Evolutionary conservation across 1,140 invertebrate species (phyloP).

Genomic region (Macrotrachela quadricornifera): DNA sequence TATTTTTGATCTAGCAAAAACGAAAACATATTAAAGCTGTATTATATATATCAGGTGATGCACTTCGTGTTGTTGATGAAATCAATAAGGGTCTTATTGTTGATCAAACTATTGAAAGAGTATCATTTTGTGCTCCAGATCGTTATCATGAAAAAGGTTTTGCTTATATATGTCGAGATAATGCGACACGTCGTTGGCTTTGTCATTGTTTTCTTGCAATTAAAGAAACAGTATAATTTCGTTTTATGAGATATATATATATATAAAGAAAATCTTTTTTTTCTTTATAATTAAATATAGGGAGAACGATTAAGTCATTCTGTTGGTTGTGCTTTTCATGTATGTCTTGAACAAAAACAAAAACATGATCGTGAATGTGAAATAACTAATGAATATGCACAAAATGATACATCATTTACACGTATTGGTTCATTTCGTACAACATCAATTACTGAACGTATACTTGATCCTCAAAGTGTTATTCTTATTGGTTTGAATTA

Average conservation of each 20-base stretch:
- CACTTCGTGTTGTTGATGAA: constrained; percentile 85
- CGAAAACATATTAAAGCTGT: constrained; percentile 33
- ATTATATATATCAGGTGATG: constrained; percentile 87
- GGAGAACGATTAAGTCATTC: constrained; percentile 92
- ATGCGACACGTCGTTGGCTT: constrained; percentile 77
- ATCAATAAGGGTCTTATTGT: constrained; percentile 93
- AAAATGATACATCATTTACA: constrained; percentile 79
- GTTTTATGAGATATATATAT: neutral
- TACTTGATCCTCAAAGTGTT: constrained; percentile 39
- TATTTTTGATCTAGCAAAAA: constrained; percentile 13
- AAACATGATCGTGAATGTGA: constrained; percentile 67
- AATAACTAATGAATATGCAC: constrained; percentile 58
- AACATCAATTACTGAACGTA: constrained; percentile 49
- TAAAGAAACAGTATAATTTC: constrained; percentile 30
- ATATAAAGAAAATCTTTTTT: constrained; percentile 16
- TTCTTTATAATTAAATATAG: constrained; percentile 17
- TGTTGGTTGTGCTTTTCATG: constrained; percentile 94
- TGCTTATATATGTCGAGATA: constrained; percentile 69
- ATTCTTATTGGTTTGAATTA: constrained; percentile 21
- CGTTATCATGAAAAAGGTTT: constrained; percentile 92
- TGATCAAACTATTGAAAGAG: constrained; percentile 98
- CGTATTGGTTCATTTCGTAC: constrained; percentile 71
- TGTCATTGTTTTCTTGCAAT: constrained; percentile 92
- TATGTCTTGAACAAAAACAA: constrained; percentile 89
- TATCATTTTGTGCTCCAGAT: constrained; percentile 97